Evolutionary conservation across 2,113 vertebrate genomes (phyloP).

Genomic region (Tinamus guttatus): DNA sequence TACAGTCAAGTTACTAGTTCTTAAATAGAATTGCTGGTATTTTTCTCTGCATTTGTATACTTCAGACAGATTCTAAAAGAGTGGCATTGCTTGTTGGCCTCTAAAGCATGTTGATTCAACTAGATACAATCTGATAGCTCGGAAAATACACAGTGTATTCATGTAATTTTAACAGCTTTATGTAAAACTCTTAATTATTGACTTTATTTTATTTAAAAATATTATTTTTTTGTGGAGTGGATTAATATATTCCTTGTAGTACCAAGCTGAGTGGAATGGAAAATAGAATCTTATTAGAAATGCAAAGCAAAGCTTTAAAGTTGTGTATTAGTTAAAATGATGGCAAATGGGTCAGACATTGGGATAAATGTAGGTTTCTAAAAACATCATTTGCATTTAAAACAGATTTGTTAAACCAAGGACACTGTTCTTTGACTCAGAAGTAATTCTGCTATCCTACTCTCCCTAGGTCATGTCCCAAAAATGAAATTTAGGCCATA

Average conservation of each 20-base stretch:
- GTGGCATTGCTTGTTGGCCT: background rate
- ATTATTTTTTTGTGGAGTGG: background rate
- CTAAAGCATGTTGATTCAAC: background rate
- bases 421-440: background rate
- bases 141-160: background rate
- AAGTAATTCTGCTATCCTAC: background rate
- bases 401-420: background rate
- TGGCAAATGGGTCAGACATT: background rate
- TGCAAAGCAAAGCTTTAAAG: background rate
- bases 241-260: background rate
- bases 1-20: background rate
- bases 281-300: background rate
- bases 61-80: background rate
- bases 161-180: background rate
- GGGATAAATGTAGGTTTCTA: background rate
- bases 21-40: background rate
- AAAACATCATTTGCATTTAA: background rate
- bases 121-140: background rate
- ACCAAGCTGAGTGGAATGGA: background rate
- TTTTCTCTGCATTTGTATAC: background rate
- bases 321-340: background rate
- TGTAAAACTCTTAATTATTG: background rate
- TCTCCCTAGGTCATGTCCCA: background rate
- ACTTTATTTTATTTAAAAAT: background rate
- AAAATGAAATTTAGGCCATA: background rate